phyloP scores from a whole-genome alignment of 2,888 invertebrate genomes.

The Ormyrus pomaceus region DNA sequence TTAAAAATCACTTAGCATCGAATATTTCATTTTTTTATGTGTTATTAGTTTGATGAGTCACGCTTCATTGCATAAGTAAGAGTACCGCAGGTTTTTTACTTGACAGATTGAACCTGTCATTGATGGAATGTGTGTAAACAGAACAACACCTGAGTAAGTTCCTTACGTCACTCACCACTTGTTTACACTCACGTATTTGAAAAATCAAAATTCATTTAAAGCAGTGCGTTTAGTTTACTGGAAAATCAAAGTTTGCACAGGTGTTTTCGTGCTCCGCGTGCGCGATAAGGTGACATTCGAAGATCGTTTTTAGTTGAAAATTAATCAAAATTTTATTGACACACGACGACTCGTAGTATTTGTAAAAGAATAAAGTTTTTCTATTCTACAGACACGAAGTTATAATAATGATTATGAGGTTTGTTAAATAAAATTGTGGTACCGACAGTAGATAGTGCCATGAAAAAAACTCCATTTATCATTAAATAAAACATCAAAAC shows the following conservation, averaged over 20 bases:
- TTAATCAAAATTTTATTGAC: no score
- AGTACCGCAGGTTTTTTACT: conserved; percentile 26
- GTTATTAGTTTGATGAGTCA: conserved; percentile 23
- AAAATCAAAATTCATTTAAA: neutral
- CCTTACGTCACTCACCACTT: conserved; percentile 16
- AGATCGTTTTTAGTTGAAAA: no score
- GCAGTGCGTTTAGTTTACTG: neutral
- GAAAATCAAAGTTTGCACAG: neutral
- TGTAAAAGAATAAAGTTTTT: no score
- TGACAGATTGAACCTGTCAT: conserved; percentile 25
- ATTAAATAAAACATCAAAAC: no score
- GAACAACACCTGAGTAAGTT: conserved; percentile 21
- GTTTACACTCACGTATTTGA: neutral
- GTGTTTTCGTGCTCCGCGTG: neutral
- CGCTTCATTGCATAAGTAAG: conserved; percentile 27
- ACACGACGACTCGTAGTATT: no score
- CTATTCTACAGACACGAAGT: no score
- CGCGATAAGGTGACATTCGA: no score
- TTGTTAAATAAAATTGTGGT: no score
- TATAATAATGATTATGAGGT: no score
- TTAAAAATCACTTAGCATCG: neutral
- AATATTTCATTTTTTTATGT: conserved; percentile 8
- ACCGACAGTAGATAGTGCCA: no score
- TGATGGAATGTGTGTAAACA: conserved; percentile 28
- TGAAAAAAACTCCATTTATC: no score